Evolutionary conservation across 1,140 invertebrate genomes (phyloP).

Genomic region (Drosophila setifemur): DNA sequence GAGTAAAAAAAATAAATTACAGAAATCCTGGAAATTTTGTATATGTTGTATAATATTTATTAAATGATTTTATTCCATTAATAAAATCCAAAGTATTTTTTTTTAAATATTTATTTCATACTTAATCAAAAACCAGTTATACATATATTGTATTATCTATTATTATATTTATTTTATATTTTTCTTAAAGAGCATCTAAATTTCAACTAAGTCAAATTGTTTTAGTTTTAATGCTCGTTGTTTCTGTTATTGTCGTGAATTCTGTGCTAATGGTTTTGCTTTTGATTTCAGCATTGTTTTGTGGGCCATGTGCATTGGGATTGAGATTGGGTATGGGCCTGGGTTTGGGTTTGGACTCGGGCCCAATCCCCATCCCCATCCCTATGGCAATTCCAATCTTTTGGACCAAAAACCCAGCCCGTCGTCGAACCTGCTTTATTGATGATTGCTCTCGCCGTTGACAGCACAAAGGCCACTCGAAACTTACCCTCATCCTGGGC

Average conservation of each 20-base stretch:
- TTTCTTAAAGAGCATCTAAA: neutral
- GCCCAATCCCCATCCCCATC: slow-evolving; percentile 1
- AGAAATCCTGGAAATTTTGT: too few species aligned
- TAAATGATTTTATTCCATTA: too few species aligned
- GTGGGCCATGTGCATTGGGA: slow-evolving; percentile 35
- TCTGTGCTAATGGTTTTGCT: slow-evolving; percentile 75
- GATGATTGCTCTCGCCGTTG: slow-evolving; percentile 69
- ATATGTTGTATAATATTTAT: too few species aligned
- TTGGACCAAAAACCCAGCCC: slow-evolving; percentile 2
- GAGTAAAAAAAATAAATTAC: too few species aligned
- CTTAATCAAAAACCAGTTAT: too few species aligned
- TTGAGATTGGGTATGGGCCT: neutral
- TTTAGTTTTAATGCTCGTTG: neutral
- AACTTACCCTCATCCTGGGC: slow-evolving; percentile 35
- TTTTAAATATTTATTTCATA: too few species aligned
- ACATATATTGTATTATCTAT: too few species aligned
- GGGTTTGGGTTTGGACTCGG: neutral
- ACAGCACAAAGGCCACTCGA: slow-evolving; percentile 73
- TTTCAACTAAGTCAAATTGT: too few species aligned
- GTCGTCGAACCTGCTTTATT: slow-evolving; percentile 61
- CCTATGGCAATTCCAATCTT: neutral
- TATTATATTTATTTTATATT: neutral
- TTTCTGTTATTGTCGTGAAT: slow-evolving; percentile 53
- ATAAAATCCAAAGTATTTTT: too few species aligned
- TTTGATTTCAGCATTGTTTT: slow-evolving; percentile 73